Conservation (phyloP, 2,113 vertebrate genomes). For the Vombatus ursinus region DNA sequence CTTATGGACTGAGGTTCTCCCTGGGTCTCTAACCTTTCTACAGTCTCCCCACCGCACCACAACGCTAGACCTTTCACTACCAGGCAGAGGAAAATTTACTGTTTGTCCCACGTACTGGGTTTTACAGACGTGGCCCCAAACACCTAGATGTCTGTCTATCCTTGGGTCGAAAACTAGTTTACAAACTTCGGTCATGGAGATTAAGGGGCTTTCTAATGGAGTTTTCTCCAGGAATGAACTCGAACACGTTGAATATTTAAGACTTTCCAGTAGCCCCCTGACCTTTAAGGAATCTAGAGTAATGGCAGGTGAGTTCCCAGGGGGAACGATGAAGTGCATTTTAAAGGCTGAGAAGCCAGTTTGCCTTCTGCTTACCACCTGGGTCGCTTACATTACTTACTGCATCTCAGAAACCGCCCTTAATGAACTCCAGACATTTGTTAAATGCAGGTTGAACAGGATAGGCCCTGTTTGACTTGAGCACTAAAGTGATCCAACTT, state of each 20-base stretch:
- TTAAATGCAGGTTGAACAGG: background rate
- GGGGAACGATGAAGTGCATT: background rate
- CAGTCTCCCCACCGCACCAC: background rate
- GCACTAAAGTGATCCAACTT: background rate
- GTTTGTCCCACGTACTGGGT: too few species aligned
- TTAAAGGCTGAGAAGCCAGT: slow-evolving; percentile 25
- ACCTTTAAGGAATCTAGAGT: background rate
- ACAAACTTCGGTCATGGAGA: background rate
- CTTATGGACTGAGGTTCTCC: background rate
- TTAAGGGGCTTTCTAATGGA: slow-evolving; percentile 32
- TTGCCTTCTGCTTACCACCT: background rate
- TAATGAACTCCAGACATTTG: background rate
- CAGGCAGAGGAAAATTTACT: background rate
- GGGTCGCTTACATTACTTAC: slow-evolving; percentile 44
- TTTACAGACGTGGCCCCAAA: background rate
- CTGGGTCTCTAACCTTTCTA: background rate
- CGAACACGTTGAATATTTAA: background rate
- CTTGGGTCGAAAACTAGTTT: background rate
- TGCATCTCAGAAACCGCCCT: background rate
- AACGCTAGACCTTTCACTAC: background rate
- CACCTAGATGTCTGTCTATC: background rate
- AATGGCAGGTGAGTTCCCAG: slow-evolving; percentile 49
- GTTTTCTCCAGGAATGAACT: background rate
- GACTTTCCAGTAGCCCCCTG: fast-evolving
- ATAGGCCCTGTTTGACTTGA: background rate